Conservation (phyloP, 64 coral and sea anemone species). For the Actinia equina region DNA sequence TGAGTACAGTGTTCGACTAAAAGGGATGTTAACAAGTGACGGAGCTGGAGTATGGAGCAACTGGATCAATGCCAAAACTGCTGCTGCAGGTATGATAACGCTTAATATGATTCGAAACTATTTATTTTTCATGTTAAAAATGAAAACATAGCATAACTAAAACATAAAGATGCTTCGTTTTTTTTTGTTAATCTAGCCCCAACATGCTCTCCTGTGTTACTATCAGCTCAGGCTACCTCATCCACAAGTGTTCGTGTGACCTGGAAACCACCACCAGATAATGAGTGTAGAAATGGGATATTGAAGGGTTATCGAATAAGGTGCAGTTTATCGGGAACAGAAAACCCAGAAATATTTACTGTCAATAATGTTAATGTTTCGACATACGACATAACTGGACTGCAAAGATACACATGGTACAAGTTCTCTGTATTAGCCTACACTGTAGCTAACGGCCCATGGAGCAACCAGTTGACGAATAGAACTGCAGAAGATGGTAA, state of each 20-base stretch:
- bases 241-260: not conserved
- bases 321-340: not conserved
- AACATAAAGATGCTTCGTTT: no score
- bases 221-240: not conserved
- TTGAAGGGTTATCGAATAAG: not conserved
- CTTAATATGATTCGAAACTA: no score
- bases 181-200: not conserved
- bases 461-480: not conserved
- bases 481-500: not conserved
- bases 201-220: not conserved
- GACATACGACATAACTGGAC: not conserved
- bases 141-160: no score
- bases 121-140: no score
- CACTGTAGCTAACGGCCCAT: not conserved
- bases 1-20: not conserved
- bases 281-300: not conserved
- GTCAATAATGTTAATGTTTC: not conserved
- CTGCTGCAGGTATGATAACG: no score
- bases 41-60: no score
- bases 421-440: not conserved
- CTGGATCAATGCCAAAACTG: no score
- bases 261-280: not conserved
- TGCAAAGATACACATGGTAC: not conserved
- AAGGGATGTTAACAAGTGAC: not conserved
- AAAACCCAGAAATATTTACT: not conserved